Conservation (phyloP, 2,113 vertebrate species). For the Macrotus californicus region DNA sequence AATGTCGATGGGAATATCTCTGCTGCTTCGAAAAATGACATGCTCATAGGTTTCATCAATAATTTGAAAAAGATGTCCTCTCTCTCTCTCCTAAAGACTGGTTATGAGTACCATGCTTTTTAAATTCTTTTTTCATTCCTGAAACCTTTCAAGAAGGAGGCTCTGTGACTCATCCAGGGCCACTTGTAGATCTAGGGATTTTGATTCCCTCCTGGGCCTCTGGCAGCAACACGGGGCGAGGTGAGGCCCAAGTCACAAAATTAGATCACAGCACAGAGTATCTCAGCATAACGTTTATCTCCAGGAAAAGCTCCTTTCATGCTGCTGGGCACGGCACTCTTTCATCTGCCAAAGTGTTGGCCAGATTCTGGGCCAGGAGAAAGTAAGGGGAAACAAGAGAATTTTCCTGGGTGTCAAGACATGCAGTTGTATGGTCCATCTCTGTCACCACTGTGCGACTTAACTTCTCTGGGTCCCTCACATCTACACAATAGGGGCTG, state of each 20-base stretch:
- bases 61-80: background rate
- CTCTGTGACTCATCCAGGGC: background rate
- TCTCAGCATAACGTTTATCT: background rate
- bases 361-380: background rate
- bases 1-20: background rate
- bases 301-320: background rate
- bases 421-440: accelerated
- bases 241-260: background rate
- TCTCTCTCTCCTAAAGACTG: background rate
- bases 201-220: background rate
- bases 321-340: background rate
- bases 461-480: background rate
- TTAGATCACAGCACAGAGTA: background rate
- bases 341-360: background rate
- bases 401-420: background rate
- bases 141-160: background rate
- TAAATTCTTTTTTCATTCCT: background rate
- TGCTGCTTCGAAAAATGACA: background rate
- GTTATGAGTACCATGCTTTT: background rate
- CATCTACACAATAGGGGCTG: background rate
- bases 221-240: background rate
- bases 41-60: background rate
- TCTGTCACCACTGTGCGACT: background rate
- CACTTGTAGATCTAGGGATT: background rate
- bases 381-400: background rate